These are phyloP conservation scores for Oeneis ivallda DNA, from an alignment of 2,888 invertebrate species.

Conservation along the genomic window DNA sequence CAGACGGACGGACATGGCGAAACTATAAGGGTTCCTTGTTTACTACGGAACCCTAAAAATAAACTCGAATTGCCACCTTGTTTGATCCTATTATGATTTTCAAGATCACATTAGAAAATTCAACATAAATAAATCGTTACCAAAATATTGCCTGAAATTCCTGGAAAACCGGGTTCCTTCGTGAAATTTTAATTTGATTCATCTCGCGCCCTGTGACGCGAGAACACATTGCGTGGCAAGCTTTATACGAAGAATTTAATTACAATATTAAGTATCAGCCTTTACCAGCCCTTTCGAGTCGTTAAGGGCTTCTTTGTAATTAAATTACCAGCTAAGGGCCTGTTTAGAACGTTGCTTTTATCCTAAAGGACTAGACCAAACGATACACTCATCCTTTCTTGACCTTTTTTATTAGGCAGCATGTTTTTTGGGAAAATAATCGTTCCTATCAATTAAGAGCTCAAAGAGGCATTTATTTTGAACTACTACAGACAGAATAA, in stretches of 20 bases:
- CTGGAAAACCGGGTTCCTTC: not conserved
- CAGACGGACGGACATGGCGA: no score
- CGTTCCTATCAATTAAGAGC: no score
- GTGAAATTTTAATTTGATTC: conserved; percentile 14
- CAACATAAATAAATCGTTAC: no score
- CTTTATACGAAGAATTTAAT: conserved; percentile 8
- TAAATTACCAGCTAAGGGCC: not conserved
- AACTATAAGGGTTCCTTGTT: no score
- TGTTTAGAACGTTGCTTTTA: not conserved
- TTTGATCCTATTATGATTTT: no score
- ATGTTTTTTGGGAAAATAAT: no score
- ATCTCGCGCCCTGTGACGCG: not conserved
- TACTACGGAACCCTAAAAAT: no score
- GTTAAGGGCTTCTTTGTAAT: conserved; percentile 1
- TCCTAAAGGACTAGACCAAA: not conserved
- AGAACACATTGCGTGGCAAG: not conserved
- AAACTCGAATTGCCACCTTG: no score
- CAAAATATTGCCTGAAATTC: not conserved
- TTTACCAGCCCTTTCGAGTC: not conserved
- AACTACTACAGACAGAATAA: no score
- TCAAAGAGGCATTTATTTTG: no score
- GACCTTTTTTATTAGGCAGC: not conserved
- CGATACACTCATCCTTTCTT: not conserved
- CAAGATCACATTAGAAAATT: no score
- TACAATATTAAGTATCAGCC: not conserved